These are phyloP conservation scores for Mormoops blainvillei DNA, from an alignment of 2,113 vertebrate species.

Conservation along the genomic window DNA sequence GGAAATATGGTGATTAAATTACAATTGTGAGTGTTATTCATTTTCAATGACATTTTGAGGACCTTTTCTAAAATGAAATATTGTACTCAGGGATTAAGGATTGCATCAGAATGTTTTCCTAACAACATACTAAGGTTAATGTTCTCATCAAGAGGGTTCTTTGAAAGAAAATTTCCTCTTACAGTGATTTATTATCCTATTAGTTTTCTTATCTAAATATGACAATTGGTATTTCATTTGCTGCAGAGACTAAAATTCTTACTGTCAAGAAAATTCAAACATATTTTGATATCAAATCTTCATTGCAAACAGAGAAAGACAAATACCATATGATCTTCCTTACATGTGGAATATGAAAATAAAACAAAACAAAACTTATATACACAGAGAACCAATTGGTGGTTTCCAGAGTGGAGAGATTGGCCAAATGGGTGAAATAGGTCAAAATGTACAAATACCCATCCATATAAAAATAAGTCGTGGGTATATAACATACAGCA, in stretches of 20 bases:
- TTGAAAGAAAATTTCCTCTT: background rate
- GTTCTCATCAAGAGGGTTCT: background rate
- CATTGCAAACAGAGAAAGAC: background rate
- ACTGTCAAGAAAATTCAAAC: background rate
- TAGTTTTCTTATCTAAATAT: background rate
- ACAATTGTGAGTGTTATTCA: background rate
- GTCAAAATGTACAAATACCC: background rate
- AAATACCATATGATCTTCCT: background rate
- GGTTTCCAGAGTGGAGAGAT: no score
- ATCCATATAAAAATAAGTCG: background rate
- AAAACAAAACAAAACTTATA: background rate
- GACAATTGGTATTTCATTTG: background rate
- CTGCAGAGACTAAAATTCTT: background rate
- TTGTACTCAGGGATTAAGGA: background rate
- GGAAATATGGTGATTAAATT: background rate
- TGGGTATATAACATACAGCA: background rate
- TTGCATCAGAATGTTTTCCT: background rate
- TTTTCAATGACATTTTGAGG: slow-evolving; percentile 32
- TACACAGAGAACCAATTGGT: background rate
- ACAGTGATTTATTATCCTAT: background rate
- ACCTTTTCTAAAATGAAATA: background rate
- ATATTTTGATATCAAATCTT: background rate
- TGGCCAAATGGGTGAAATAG: background rate
- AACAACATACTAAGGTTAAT: background rate
- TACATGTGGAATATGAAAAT: background rate